These are phyloP conservation scores for Leuciscus idus DNA, from an alignment of 2,113 vertebrate species.

Conservation along the genomic window DNA sequence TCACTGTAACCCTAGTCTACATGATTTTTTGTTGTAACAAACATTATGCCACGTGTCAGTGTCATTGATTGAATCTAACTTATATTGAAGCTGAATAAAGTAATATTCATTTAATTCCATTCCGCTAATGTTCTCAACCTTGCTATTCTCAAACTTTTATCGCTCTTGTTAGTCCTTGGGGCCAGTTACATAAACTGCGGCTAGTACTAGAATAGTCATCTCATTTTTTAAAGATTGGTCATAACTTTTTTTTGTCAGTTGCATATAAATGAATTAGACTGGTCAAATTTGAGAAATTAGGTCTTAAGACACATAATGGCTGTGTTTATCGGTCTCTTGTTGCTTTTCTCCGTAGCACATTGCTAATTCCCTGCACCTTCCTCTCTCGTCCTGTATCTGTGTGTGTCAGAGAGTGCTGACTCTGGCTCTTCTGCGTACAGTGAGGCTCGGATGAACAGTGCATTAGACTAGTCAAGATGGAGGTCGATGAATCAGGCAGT, in stretches of 20 bases:
- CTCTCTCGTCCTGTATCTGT: constrained; percentile 54
- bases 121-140: background rate
- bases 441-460: constrained; percentile 38
- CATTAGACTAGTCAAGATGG: constrained; percentile 57
- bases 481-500: constrained; percentile 2
- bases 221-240: background rate
- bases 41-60: background rate
- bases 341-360: background rate
- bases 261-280: background rate
- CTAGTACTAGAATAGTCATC: background rate
- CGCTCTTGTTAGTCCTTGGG: constrained; percentile 3
- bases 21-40: background rate
- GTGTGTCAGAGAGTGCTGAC: constrained; percentile 45
- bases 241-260: background rate
- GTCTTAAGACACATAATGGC: background rate
- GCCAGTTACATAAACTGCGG: background rate
- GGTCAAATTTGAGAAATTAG: background rate
- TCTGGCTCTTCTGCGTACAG: constrained; percentile 43
- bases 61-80: background rate
- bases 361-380: constrained; percentile 60
- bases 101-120: background rate
- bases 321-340: background rate
- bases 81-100: background rate
- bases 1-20: background rate
- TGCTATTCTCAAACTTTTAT: background rate